Evolutionary conservation across 2,113 vertebrate genomes (phyloP).

Genomic region (Amphiprion percula): DNA sequence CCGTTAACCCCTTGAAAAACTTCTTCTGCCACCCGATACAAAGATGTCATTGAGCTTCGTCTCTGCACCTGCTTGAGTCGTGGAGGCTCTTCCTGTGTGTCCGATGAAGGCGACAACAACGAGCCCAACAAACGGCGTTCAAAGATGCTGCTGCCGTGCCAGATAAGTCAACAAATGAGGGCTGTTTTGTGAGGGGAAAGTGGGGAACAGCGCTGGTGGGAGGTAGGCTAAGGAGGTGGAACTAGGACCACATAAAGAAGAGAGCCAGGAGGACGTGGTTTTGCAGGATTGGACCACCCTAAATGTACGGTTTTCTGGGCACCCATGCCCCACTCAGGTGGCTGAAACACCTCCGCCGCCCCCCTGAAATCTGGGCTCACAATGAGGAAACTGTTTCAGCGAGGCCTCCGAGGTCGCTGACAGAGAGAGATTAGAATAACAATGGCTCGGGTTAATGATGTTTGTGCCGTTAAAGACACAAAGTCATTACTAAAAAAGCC

Average conservation of each 20-base stretch:
- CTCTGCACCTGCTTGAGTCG: conserved; percentile 71
- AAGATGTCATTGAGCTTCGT: conserved; percentile 76
- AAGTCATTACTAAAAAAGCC: conserved; percentile 68
- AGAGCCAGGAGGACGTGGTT: conserved; percentile 59
- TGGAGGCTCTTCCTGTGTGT: conserved; percentile 66
- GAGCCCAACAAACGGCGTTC: conserved; percentile 15
- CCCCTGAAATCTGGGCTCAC: not conserved
- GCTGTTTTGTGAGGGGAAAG: conserved; percentile 39
- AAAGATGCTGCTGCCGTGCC: conserved; percentile 43
- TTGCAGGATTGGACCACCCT: conserved; percentile 65
- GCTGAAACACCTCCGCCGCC: conserved; percentile 28
- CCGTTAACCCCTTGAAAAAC: conserved; percentile 31
- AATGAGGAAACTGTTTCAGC: conserved; percentile 65
- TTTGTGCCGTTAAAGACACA: conserved; percentile 60
- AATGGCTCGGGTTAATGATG: conserved; percentile 65
- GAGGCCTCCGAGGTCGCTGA: conserved; percentile 36
- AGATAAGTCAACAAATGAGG: conserved; percentile 70
- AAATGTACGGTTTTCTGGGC: conserved; percentile 50
- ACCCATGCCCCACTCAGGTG: conserved; percentile 57
- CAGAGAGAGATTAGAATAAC: conserved; percentile 66
- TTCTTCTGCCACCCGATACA: conserved; percentile 54
- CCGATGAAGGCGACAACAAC: conserved; percentile 10
- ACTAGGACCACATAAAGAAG: conserved; percentile 52
- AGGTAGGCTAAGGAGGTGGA: conserved; percentile 19
- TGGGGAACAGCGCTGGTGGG: not conserved